Evolutionary conservation across 2,888 invertebrate species (phyloP).

Genomic region (Campaea margaritaria): DNA sequence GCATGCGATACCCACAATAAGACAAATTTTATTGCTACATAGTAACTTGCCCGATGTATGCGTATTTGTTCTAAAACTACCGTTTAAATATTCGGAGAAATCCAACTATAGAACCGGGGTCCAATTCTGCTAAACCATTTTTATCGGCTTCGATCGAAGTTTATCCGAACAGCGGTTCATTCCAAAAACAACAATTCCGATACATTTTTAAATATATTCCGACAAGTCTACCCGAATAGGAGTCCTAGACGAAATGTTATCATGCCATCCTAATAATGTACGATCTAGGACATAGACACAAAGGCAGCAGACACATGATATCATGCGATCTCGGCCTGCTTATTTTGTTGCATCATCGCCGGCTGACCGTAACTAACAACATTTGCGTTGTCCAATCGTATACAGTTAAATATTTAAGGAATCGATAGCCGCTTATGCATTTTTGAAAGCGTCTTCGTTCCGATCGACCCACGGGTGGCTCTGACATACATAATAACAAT

Average conservation of each 20-base stretch:
- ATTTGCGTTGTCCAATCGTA: constrained; percentile 26
- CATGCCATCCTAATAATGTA: constrained; percentile 7
- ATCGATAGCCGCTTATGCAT: constrained; percentile 19
- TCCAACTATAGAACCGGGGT: no score
- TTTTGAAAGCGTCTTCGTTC: constrained; percentile 13
- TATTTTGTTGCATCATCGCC: constrained; percentile 52
- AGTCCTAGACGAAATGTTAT: no score
- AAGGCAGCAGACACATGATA: constrained; percentile 47
- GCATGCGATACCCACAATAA: constrained; percentile 9
- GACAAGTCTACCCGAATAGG: no score
- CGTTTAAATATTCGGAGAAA: no score
- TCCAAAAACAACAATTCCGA: no score
- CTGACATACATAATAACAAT: not conserved
- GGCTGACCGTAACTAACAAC: constrained; percentile 35
- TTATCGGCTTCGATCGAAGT: no score
- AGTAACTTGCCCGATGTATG: no score
- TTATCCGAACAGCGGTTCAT: no score
- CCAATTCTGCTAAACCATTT: no score
- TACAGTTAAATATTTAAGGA: not conserved
- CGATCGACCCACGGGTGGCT: not conserved
- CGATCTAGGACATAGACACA: constrained; percentile 38
- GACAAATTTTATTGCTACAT: no score
- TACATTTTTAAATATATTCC: no score
- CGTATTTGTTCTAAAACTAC: no score
- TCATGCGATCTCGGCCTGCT: constrained; percentile 50